Evolutionary conservation across 2,113 vertebrate genomes (phyloP).

Genomic region (Pteronura brasiliensis): DNA sequence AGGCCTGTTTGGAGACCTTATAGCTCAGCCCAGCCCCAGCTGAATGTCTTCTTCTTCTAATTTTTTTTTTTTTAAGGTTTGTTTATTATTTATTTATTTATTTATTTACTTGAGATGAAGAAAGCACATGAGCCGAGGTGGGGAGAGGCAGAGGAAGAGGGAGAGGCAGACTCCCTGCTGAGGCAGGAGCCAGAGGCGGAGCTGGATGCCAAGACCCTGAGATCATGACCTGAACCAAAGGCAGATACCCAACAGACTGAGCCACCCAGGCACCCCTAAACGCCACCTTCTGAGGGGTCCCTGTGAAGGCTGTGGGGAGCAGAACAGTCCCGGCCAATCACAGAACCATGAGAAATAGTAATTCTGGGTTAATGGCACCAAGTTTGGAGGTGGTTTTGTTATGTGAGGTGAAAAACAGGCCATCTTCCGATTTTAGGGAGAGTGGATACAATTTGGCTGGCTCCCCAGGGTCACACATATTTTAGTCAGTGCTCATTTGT

Average conservation of each 20-base stretch:
- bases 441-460: neutral
- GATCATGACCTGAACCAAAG: neutral
- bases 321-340: fast-evolving
- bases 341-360: neutral
- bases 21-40: no score
- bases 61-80: no score
- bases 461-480: neutral
- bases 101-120: neutral
- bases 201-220: neutral
- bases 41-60: no score
- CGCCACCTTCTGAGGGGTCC: no score
- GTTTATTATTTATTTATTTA: no score
- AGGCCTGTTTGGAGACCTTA: neutral
- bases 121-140: neutral
- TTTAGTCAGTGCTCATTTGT: neutral
- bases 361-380: neutral
- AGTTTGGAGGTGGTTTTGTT: neutral
- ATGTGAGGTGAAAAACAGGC: neutral
- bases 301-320: fast-evolving
- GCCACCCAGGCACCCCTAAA: neutral
- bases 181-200: fast-evolving
- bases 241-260: neutral
- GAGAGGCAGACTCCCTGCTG: neutral
- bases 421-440: neutral
- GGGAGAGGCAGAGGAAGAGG: neutral